Evolutionary conservation across 2,113 vertebrate species (phyloP), one percentile per base, ranked within the genome.

Genomic region (Candoia aspera): DNA sequence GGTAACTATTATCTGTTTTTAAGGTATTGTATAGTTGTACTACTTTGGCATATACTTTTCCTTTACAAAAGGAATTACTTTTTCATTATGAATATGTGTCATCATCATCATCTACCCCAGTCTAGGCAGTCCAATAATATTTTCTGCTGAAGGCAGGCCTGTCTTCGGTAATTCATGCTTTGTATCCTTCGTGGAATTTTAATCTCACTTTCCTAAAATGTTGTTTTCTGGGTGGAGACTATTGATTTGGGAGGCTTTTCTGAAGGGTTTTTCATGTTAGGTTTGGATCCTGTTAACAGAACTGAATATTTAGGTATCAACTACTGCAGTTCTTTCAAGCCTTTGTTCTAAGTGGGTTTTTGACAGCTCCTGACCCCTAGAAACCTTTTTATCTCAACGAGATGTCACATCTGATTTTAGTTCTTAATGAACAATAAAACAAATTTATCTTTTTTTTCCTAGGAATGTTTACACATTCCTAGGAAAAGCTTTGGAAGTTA

Each of bases 1-100:
- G 97, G 99, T 99, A 97, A 97, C 97, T 86, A 1, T 0, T 29
- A 21, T 57, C 0, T 4, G 0, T 57, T 93, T 90, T 94, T 46
- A 62, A 83, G 8, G 87, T 1, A 0, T 94, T 1, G n/a, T 53
- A 87, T 84, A 46, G 0, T 46, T 73, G 24, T 23, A 19, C n/a
- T 42, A 54, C 5, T 46, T 57, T 37, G 9, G 17, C 91, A 46
- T 55, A 58, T 79, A 21, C 8, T 79, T 79, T 42, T 79, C 17
- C 33, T 37, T 42, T 42, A 79, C 33, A 42, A 79, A 79, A 79
- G 37, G 8, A 42, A 79, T 79, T 79, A 37, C 68, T 37, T 79
- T 79, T 79, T 79, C 73, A 79, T 42, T 79, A 8, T 79, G 19
- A 79, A 73, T 79, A 42, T 79, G 37, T 79, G 17, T 79, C 17